Base-by-base conservation (phyloP, 2,797 vertebrate genomes). In the Sarcophilus harrisii region DNA sequence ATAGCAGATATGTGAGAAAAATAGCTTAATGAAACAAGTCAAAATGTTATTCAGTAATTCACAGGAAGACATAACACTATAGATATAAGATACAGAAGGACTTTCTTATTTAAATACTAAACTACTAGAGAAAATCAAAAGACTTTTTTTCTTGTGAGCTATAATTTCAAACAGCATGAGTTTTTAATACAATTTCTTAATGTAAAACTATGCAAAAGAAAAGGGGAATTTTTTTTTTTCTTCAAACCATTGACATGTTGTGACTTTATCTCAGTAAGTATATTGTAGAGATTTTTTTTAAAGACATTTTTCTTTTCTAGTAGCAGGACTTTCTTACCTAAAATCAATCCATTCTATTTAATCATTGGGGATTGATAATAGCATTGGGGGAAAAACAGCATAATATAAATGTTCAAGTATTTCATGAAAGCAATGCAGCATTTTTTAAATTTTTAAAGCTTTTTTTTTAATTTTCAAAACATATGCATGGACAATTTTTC, bases 111-210 rank as follows among this genome's bases (percentile, higher is more conserved):
- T 59, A 96, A 95, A 94, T 90, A 14, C 30, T 90, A 93, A 92
- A 94, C 66, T 38, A 66, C 93, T 92, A 81, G 52, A 93, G 30
- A 96, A 81, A 94, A 96, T 95, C 45, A 96, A 93, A 9, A 27
- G 57, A 1, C 0, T 18, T 52, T 52, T 62, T 13, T 55, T 49
- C 1, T 45, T 91, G 2, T 91, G 90, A 95, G 58, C 52, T 97
- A 54, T 96, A 95, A 97, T 97, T 97, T 96, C 96, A 97, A 96
- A 92, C 92, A 97, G 58, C 60, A 89, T 91, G 93, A 27, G 90
- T 0, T 94, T 92, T 97, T 95, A 96, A 94, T 95, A 96, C 18
- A 92, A 93, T 14, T 94, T 96, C 45, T 95, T 97, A 96, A 95
- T 97, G 66, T 95, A 93, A 96, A 97, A 92, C 49, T 94, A 93